phyloP scores from a whole-genome alignment of 2,113 vertebrate genomes.

The Psettodes erumei region DNA sequence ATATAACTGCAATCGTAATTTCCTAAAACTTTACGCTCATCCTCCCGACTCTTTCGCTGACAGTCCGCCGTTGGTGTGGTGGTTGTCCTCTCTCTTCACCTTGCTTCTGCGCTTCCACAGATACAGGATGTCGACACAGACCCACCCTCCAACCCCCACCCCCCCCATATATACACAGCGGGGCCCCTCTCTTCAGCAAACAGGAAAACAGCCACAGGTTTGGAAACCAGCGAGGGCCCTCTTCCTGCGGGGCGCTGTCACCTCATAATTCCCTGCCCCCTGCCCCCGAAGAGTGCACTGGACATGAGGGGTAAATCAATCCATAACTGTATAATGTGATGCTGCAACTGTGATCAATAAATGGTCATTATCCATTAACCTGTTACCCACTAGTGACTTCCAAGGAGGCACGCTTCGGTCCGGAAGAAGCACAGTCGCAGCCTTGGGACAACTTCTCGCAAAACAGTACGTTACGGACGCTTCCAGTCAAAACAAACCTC shows the following conservation, averaged over 20 bases:
- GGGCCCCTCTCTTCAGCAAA: conserved; percentile 53
- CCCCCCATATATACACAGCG: conserved; percentile 56
- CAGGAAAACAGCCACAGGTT: conserved; percentile 66
- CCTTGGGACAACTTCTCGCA: not conserved
- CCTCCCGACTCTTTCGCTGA: conserved; percentile 1
- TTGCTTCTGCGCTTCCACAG: conserved; percentile 35
- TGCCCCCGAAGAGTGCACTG: not conserved
- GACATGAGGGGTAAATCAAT: not conserved
- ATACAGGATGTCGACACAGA: conserved; percentile 72
- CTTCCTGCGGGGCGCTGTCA: conserved; percentile 49
- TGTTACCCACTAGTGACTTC: not conserved
- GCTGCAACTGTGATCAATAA: not conserved
- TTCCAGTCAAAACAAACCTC: no score
- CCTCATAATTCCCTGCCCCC: conserved; percentile 33
- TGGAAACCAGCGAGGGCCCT: conserved; percentile 34
- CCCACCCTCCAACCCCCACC: no score
- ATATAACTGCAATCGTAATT: no score
- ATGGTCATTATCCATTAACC: not conserved
- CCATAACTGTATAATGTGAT: not conserved
- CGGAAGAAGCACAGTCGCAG: not conserved
- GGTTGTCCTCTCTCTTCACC: conserved; percentile 28
- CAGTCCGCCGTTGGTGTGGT: not conserved
- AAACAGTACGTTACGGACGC: not conserved
- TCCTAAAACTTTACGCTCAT: not conserved
- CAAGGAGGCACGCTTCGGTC: not conserved